Base-by-base conservation (phyloP, 1,140 invertebrate genomes). In the Ooceraea biroi region DNA sequence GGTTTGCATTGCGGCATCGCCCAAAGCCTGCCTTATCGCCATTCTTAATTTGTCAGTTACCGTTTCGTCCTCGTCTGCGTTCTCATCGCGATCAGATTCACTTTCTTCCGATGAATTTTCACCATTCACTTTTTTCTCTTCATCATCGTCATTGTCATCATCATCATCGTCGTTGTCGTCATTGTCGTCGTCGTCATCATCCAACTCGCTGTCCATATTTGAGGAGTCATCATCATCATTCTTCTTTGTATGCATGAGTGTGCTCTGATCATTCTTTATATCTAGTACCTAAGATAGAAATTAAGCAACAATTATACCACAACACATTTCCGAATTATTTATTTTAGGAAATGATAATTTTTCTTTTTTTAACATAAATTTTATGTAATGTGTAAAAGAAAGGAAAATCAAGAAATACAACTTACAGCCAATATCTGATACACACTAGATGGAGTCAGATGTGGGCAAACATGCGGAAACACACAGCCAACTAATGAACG, bases 371-470 rank as follows among this genome's bases (percentile, higher is more conserved):
- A 55, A 57, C 69, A 71, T 77, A 73, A 83, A 50, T 63, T 46
- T 48, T 14, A 22, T 22, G 48, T 60, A 46, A 55, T 44, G 14
- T 27, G 57, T 48, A 2, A 22, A 83, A 36, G 12, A 41, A 52
- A 8, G n/a, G 52, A 41, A 12, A 57, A n/a, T 46, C 48, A 57
- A 41, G 57, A 41, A 60, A 17, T 58, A 46, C 66, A 83, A 91
- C 85, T 91, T 92, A 96, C 96, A n/a, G 96, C 95, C 57, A 97
- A 94, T 90, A 98, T 96, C 92, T 97, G 96, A 87, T 96, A 95
- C 74, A 98, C 93, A 17, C 96, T 95, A 22, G 95, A 93, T 8
- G 95, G 91, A 8, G 96, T 97, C 30, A 98, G 93, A 92, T 96
- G 95, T 48, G 96, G 95, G 92, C 96, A 97, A 50, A 98, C 94